These are phyloP conservation scores for Chitala chitala DNA, from an alignment of 2,113 vertebrate genomes.

Conservation along the genomic window DNA sequence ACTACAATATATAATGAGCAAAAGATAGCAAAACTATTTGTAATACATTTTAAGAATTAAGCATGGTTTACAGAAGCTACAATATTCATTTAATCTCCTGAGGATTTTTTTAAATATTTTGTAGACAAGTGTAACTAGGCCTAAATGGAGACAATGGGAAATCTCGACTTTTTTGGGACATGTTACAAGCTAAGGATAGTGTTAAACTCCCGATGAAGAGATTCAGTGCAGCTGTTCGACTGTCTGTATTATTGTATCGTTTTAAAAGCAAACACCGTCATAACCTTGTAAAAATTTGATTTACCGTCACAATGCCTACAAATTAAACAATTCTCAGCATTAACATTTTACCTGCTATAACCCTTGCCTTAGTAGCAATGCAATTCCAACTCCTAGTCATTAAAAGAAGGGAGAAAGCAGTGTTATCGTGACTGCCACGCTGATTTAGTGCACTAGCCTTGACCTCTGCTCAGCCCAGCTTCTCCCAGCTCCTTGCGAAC, in stretches of 20 bases:
- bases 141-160: no score
- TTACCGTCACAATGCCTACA: slow-evolving; percentile 17
- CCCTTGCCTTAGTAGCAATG: slow-evolving; percentile 39
- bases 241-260: no score
- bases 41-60: slow-evolving; percentile 44
- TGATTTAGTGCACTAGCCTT: slow-evolving; percentile 75
- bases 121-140: no score
- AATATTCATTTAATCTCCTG: background rate
- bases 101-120: no score
- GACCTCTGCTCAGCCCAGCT: slow-evolving; percentile 44
- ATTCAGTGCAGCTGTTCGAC: no score
- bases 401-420: slow-evolving; percentile 28
- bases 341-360: slow-evolving; percentile 38
- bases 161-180: no score
- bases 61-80: background rate
- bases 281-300: background rate
- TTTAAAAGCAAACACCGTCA: background rate
- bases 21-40: slow-evolving; percentile 52
- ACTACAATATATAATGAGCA: slow-evolving; percentile 49
- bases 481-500: slow-evolving; percentile 36
- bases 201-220: no score
- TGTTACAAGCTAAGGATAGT: no score
- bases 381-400: slow-evolving; percentile 47
- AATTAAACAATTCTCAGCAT: slow-evolving; percentile 24
- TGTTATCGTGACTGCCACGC: slow-evolving; percentile 31